Conservation (phyloP, 2,888 invertebrate genomes). For the Ashinkailepas kermadecensis region DNA sequence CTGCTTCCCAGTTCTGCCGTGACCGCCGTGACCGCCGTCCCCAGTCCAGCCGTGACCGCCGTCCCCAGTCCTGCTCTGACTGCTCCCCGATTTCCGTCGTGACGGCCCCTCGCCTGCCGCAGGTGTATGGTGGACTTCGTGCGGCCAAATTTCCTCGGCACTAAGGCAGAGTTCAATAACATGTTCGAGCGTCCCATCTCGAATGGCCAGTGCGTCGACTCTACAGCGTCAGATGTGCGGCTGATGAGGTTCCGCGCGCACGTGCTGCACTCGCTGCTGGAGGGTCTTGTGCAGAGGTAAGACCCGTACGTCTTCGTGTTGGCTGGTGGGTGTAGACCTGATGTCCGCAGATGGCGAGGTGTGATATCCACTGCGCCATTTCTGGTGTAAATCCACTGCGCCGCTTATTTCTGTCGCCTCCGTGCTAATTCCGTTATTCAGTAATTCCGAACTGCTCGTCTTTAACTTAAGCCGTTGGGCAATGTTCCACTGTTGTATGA, state of each 20-base stretch:
- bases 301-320: conserved; percentile 25
- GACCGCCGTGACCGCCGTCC: too few relatives aligned
- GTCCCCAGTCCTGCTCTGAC: neutral
- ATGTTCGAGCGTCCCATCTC: conserved; percentile 99
- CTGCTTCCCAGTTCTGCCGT: too few relatives aligned
- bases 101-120: conserved; percentile 46
- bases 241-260: conserved; percentile 93
- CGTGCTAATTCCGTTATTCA: too few relatives aligned
- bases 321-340: too few relatives aligned
- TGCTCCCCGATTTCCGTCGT: neutral
- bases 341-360: too few relatives aligned
- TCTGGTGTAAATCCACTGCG: too few relatives aligned
- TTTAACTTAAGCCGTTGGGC: too few relatives aligned
- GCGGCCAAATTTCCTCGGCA: conserved; percentile 92
- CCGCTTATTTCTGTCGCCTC: too few relatives aligned
- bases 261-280: conserved; percentile 83
- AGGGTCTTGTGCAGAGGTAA: conserved; percentile 90
- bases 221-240: conserved; percentile 78
- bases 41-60: neutral
- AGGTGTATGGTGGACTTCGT: conserved; percentile 99
- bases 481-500: too few relatives aligned
- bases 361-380: too few relatives aligned
- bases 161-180: conserved; percentile 92
- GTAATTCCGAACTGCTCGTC: too few relatives aligned
- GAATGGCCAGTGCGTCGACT: conserved; percentile 96